Evolutionary conservation across 2,888 invertebrate species (phyloP), one percentile per base, ranked within the genome.

Genomic region (Cephonodes hylas): DNA sequence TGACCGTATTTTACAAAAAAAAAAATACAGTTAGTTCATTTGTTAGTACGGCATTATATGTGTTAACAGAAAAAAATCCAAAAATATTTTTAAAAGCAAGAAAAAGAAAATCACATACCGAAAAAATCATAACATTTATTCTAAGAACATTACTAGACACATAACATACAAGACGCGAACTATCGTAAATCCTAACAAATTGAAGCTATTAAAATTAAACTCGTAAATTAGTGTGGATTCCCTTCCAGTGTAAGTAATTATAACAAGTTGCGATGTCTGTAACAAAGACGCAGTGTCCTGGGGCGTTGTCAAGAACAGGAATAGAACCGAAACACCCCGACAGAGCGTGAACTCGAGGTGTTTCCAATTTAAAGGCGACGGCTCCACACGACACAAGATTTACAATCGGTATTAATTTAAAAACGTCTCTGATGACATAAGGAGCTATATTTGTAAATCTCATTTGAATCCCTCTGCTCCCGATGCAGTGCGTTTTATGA

Each of bases 401-500:
- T 89, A 89, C 85, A 85, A 79, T 81, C 82, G 68, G 77, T 79
- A 83, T 87, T 89, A 83, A 89, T 88, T 89, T 88, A 85, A 87
- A 86, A 88, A 83, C 75, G 74, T 75, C 74, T 73, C 75, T 65
- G 76, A 79, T 88, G 88, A 88, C 84, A 85, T 81, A 85, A 85
- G 79, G 62, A 67, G 77, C 75, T 84, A 83, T 80, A 84, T 85
- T 83, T 81, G 77, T 82, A 81, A 74, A 80, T 74, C 74, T 76
- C 69, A 75, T 77, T 81, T 70, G 69, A 74, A 74, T 77, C 77
- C 60, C 38, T 27, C 60, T 15, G 66, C 66, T 68, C 66, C 70
- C 23, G 44, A 18, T 60, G 48, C 48, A 42, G 48, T 60, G 48
- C 60, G 23, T 62, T 62, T 62, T 25, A 61, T 45, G 59, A 64